Evolutionary conservation across 2,888 invertebrate genomes (phyloP).

Genomic region (Gastrophysa polygoni): DNA sequence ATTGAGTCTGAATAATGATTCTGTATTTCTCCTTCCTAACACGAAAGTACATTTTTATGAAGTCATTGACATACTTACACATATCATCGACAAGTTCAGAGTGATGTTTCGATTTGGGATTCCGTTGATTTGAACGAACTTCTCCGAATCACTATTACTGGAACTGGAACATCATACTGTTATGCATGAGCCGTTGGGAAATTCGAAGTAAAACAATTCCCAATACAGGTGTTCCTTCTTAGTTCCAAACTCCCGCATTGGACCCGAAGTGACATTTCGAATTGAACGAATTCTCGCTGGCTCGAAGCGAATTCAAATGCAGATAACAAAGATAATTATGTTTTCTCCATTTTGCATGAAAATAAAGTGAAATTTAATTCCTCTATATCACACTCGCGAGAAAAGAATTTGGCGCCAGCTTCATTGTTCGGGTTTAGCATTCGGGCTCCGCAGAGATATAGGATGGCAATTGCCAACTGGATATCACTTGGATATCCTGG

Average conservation of each 20-base stretch:
- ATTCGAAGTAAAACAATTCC: constrained; percentile 9
- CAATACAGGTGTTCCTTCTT: constrained; percentile 8
- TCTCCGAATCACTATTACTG: not conserved
- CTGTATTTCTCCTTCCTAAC: no score
- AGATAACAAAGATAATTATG: constrained; percentile 34
- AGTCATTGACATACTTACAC: no score
- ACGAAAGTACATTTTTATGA: no score
- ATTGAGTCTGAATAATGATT: no score
- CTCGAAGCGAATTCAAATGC: constrained; percentile 21
- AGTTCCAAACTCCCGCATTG: constrained; percentile 12
- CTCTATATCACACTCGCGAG: constrained; percentile 30
- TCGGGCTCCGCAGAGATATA: constrained; percentile 44
- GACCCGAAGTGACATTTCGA: constrained; percentile 24
- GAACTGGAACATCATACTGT: not conserved
- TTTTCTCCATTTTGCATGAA: constrained; percentile 29
- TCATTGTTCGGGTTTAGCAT: constrained; percentile 46
- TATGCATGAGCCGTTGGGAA: not conserved
- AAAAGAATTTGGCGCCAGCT: constrained; percentile 24
- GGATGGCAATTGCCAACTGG: constrained; percentile 49
- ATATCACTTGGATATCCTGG: constrained; percentile 48
- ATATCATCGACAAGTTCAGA: no score
- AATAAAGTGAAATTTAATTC: constrained; percentile 34
- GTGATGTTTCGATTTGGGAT: no score
- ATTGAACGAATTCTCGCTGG: constrained; percentile 23
- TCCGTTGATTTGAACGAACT: no score